These are phyloP conservation scores for Spialia ferax DNA, from an alignment of 2,888 invertebrate genomes.

Conservation along the genomic window DNA sequence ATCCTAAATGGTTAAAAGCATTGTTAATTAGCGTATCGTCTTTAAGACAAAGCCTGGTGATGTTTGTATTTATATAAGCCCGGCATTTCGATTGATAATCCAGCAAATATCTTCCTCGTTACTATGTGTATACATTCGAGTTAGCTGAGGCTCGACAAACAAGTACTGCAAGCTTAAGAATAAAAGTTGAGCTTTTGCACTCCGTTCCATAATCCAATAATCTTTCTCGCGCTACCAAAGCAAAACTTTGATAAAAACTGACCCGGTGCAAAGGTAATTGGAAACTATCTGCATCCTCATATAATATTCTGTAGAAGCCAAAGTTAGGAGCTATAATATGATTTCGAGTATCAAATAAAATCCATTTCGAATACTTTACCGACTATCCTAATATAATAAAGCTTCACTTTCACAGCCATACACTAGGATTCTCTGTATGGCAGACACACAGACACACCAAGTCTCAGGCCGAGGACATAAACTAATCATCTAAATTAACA, in stretches of 20 bases:
- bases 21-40: conserved; percentile 1
- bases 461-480: too few relatives aligned
- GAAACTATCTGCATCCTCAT: conserved; percentile 21
- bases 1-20: neutral
- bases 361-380: too few relatives aligned
- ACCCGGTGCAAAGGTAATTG: conserved; percentile 31
- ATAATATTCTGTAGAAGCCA: conserved; percentile 2
- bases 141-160: conserved; percentile 5
- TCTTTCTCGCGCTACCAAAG: conserved; percentile 26
- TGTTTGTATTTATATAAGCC: neutral
- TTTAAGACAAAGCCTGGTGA: neutral
- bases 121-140: neutral
- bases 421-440: too few relatives aligned
- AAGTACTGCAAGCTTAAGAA: conserved; percentile 12
- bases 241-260: conserved; percentile 36
- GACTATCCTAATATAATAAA: too few relatives aligned
- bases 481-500: too few relatives aligned
- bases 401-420: too few relatives aligned
- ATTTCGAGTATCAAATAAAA: neutral
- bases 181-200: conserved; percentile 29
- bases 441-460: too few relatives aligned
- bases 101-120: neutral
- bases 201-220: conserved; percentile 37
- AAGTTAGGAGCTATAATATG: neutral
- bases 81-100: neutral